Evolutionary conservation across 1,140 invertebrate species (phyloP), one percentile per base, ranked within the genome.

Genomic region (Zaprionus nigranus): DNA sequence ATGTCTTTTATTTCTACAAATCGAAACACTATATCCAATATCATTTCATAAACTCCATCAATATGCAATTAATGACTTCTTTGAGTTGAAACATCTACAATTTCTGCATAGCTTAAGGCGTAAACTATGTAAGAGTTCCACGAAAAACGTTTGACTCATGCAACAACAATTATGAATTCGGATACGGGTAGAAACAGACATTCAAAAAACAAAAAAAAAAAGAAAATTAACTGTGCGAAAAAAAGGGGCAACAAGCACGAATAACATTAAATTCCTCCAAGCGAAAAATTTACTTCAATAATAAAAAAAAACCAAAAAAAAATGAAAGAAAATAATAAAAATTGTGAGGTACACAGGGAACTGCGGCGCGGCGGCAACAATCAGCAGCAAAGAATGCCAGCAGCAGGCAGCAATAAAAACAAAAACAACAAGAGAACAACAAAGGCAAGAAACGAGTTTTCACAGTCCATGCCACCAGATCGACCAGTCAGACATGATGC

Each of bases 231-330:
- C 81, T 90, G 74, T 90, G 85, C 84, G 84, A 73, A 88, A 90
- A 40, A 84, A 85, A 81, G 74, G 70, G 71, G 83, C 83, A 83
- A 63, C 74, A 84, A 84, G 69, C 84, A 81, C 81, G 73, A 83
- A 75, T 68, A 79, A 75, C 85, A 81, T 88, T 81, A 81, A 85
- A 79, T 90, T 90, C 84, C 81, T 90, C 85, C 85, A 88, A 90
- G 85, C 84, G 84, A 90, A 81, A 88, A 84, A 88, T 88, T 75
- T 88, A 88, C 81, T 88, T 79, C 81, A 90, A 90, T 88, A 78
- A 73, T 68, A 81, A 81, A 72, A 74, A 77, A 72, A 80, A 66
- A 59, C 26, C 1, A 49, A 62, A 66, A 71, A 67, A 36, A 73
- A 58, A 62, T n/a, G 20, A 46, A 58, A 24, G 62, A 66, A 69